These are phyloP conservation scores for Turdus rufiventris DNA, from an alignment of 2,113 vertebrate species.

Conservation along the genomic window DNA sequence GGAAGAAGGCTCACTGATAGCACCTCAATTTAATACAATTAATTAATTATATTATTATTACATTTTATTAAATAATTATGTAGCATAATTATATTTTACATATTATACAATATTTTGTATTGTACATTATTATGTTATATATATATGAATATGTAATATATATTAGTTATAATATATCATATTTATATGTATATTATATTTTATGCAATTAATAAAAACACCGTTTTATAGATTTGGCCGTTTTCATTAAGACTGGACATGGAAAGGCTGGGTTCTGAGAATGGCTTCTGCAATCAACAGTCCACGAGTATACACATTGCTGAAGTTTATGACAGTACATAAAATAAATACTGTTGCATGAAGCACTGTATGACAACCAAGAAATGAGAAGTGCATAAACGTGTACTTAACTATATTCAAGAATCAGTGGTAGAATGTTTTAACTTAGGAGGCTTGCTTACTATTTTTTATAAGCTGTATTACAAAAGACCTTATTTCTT, in stretches of 20 bases:
- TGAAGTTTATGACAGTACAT: background rate
- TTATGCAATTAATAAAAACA: background rate
- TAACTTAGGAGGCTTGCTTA: background rate
- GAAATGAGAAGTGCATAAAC: background rate
- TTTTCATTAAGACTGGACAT: background rate
- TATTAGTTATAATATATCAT: background rate
- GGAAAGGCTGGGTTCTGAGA: background rate
- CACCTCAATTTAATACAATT: accelerated
- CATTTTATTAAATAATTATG: background rate
- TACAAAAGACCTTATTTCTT: background rate
- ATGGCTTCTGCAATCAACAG: background rate
- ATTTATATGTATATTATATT: background rate
- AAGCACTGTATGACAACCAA: background rate
- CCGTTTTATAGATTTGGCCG: background rate
- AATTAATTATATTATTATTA: too few relatives aligned
- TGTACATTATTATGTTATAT: too few relatives aligned
- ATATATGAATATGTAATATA: background rate
- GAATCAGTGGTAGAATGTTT: background rate
- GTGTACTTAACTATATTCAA: background rate
- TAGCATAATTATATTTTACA: background rate
- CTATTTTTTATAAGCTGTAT: background rate
- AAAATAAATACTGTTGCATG: background rate
- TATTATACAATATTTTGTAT: too few relatives aligned
- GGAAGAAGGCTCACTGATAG: background rate
- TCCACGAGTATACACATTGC: background rate